phyloP scores from a whole-genome alignment of 37 sponge, comb jelly and placozoan species.

The Axinella damicornis region DNA sequence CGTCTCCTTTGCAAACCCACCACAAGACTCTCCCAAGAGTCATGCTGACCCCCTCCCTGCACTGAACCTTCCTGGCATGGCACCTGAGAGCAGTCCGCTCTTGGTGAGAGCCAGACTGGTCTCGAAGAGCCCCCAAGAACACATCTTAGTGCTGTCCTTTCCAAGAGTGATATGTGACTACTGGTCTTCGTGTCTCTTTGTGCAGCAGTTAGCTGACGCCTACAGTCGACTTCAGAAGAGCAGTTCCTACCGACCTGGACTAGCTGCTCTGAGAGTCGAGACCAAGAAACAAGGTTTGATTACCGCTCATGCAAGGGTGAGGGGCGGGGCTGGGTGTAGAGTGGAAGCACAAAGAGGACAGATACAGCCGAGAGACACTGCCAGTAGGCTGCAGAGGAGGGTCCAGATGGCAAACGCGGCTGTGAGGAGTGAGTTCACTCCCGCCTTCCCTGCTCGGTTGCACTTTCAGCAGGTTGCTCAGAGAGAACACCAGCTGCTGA shows the following conservation, averaged over 20 bases:
- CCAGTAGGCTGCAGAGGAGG: constrained; percentile 12
- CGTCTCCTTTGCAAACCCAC: neutral
- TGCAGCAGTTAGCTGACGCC: constrained; percentile 66
- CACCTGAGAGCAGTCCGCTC: neutral
- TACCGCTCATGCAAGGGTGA: constrained; percentile 2
- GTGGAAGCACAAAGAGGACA: neutral
- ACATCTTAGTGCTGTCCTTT: constrained; percentile 71
- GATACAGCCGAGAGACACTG: constrained; percentile 10
- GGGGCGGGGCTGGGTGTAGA: neutral
- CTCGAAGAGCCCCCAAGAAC: constrained; percentile 43
- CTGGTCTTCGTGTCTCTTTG: constrained; percentile 86
- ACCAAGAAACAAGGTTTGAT: constrained; percentile 19
- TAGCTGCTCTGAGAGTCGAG: constrained; percentile 26
- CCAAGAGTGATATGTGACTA: constrained; percentile 77
- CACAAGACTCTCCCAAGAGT: neutral
- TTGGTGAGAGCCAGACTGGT: constrained; percentile 68
- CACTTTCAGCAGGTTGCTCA: constrained; percentile 72
- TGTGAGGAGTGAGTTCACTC: neutral
- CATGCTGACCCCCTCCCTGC: constrained; percentile 1
- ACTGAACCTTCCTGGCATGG: neutral
- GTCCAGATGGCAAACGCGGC: neutral
- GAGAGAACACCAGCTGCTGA: constrained; percentile 71
- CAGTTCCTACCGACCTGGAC: constrained; percentile 22
- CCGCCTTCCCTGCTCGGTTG: constrained; percentile 34
- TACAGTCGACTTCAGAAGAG: constrained; percentile 70